phyloP scores from a whole-genome alignment of 2,797 vertebrate genomes.

The Tragelaphus eurycerus region DNA sequence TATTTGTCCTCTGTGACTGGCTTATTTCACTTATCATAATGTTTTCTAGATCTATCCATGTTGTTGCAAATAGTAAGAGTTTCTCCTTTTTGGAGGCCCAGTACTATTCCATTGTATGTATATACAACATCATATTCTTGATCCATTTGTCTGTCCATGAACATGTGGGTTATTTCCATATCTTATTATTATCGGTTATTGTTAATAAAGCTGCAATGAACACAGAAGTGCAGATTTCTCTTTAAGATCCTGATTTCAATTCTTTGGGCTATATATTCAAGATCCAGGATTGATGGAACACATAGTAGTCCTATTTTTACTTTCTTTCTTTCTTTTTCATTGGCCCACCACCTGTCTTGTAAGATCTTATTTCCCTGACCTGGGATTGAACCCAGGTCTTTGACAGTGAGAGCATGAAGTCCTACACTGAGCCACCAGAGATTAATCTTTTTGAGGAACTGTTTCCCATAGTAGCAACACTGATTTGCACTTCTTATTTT shows the following conservation, averaged over 20 bases:
- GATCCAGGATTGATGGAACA: not conserved
- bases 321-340: not conserved
- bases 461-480: not conserved
- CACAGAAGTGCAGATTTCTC: not conserved
- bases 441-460: not conserved
- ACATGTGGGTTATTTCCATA: not conserved
- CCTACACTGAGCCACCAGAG: not conserved
- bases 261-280: not conserved
- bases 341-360: not conserved
- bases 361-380: not conserved
- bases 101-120: not conserved
- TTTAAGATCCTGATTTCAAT: not conserved
- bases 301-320: not conserved
- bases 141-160: not conserved
- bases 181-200: not conserved
- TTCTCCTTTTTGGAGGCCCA: not conserved
- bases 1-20: not conserved
- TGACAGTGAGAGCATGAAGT: not conserved
- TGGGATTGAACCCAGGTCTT: not conserved
- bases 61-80: not conserved
- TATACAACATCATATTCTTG: not conserved
- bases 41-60: not conserved
- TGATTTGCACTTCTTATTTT: not conserved
- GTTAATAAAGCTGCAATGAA: not conserved
- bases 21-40: not conserved